Evolutionary conservation across 2,113 vertebrate species (phyloP).

Genomic region (Micronycteris hirsuta): DNA sequence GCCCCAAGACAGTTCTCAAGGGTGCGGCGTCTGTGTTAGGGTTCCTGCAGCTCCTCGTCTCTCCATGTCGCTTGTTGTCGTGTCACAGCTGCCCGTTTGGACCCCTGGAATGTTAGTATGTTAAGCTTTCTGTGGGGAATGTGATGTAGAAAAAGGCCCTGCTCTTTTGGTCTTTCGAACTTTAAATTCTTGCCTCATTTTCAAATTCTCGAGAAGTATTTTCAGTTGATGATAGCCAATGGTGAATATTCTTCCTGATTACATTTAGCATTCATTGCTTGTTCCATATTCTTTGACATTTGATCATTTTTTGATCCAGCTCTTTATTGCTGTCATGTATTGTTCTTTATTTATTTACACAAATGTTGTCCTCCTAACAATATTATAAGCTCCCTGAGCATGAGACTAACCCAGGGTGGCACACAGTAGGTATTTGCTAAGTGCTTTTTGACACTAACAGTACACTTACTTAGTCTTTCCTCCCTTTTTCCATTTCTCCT

Average conservation of each 20-base stretch:
- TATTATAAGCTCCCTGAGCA: not conserved
- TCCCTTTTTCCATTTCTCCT: not conserved
- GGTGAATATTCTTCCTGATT: not conserved
- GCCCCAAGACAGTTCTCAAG: not conserved
- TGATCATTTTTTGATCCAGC: not conserved
- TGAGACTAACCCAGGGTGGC: not conserved
- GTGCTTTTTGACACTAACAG: not conserved
- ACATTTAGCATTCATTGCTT: not conserved
- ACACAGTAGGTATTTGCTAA: not conserved
- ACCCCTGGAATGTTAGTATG: not conserved
- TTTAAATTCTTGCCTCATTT: not conserved
- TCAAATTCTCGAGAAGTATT: constrained; percentile 17
- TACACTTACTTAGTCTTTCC: not conserved
- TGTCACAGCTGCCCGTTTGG: not conserved
- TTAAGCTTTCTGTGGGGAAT: constrained; percentile 12
- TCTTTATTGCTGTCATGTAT: not conserved
- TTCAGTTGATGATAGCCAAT: not conserved
- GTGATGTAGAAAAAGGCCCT: not conserved
- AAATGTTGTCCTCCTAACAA: not conserved
- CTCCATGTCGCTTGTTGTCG: not conserved
- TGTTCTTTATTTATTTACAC: not conserved
- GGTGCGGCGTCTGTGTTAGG: not conserved
- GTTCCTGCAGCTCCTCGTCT: not conserved
- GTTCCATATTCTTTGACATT: not conserved
- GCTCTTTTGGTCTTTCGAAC: not conserved